Conservation (phyloP, 2,113 vertebrate species). For the Empidonax alnorum region DNA sequence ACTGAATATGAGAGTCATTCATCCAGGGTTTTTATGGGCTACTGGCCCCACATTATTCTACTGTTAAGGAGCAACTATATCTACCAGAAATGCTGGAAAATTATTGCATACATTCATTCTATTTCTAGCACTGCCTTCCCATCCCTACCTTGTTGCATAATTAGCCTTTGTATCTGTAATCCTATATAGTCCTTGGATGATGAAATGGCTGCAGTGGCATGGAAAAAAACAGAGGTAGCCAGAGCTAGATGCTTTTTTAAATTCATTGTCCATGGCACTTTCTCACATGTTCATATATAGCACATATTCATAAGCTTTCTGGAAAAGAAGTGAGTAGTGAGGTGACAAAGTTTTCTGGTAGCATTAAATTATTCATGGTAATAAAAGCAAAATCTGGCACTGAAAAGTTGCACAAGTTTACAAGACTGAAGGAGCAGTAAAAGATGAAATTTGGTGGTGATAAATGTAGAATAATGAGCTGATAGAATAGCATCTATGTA, state of each 20-base stretch:
- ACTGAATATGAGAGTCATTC: not conserved
- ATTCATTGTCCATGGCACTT: not conserved
- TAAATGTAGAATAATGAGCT: not conserved
- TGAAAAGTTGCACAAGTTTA: not conserved
- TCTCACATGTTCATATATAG: not conserved
- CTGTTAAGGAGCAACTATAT: not conserved
- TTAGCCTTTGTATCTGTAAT: not conserved
- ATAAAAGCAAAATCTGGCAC: not conserved
- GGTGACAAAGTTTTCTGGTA: not conserved
- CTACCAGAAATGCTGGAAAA: not conserved
- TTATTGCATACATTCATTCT: not conserved
- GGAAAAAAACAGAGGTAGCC: not conserved
- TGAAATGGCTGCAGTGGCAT: not conserved
- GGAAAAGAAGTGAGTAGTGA: not conserved
- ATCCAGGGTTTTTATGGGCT: not conserved
- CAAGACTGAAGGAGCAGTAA: not conserved
- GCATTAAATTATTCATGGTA: not conserved
- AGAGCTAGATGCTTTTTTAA: not conserved
- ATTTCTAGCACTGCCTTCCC: not conserved
- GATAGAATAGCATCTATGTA: not conserved
- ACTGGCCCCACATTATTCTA: not conserved
- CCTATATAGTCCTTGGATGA: not conserved
- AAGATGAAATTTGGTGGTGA: not conserved
- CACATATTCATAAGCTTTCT: not conserved
- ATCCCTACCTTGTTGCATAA: not conserved